A percentile compares a stretch with the other conserved stretches of the same genome.
These are phyloP conservation scores for Iguana delicatissima DNA, from an alignment of 2,797 vertebrate genomes.

Conservation along the genomic window DNA sequence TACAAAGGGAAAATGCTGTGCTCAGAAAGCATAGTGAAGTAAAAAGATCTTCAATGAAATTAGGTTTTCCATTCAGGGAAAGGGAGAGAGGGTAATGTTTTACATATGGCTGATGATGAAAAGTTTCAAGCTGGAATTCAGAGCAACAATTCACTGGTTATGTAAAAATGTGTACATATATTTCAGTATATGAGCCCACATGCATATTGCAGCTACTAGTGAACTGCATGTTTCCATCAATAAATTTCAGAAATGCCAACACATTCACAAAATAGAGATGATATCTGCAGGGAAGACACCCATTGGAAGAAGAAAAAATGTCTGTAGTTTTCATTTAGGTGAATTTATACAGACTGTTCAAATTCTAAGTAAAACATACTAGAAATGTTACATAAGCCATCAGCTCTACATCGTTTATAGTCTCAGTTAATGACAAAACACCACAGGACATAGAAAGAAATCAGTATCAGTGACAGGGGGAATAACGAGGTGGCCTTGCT, in stretches of 20 bases:
- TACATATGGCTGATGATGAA: background rate
- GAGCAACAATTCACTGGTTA: background rate
- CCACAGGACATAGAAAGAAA: conserved; percentile 13
- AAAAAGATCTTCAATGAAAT: conserved; percentile 8
- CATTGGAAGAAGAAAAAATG: background rate
- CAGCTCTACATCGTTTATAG: background rate
- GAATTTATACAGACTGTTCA: background rate
- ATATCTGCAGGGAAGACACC: background rate
- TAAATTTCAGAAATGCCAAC: background rate
- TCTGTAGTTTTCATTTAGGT: background rate
- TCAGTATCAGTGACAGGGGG: conserved; percentile 13
- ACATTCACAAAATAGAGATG: conserved; percentile 11
- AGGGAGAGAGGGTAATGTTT: background rate
- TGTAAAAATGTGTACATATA: background rate
- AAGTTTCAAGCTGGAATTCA: background rate
- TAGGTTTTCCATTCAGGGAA: background rate
- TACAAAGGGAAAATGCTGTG: background rate
- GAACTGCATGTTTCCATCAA: background rate
- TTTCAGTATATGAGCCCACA: background rate
- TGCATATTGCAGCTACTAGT: background rate
- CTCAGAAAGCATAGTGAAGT: background rate
- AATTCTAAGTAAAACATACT: background rate
- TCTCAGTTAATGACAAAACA: conserved; percentile 26
- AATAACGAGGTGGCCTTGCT: conserved; percentile 11
- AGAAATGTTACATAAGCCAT: background rate